A percentile compares a stretch with the other conserved stretches of the same genome.
Conservation (phyloP, 2,888 invertebrate species). For the Acheta domesticus region DNA sequence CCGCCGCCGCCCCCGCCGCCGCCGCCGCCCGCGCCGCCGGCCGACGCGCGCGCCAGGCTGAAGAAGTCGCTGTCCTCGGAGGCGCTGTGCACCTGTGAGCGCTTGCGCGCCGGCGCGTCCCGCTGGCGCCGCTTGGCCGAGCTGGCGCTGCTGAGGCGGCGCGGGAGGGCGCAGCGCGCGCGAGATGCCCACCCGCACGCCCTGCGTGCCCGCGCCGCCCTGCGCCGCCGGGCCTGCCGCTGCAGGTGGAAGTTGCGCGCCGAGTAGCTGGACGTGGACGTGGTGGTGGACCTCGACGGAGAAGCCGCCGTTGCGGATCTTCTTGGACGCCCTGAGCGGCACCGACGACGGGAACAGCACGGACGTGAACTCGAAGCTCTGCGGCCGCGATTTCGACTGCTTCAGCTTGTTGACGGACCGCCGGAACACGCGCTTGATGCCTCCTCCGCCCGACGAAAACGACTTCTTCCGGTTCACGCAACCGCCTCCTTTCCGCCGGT, state of each 20-base stretch:
- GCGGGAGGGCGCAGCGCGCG: not conserved
- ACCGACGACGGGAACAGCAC: conserved; percentile 45
- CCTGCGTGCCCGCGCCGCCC: not conserved
- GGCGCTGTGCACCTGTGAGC: conserved; percentile 47
- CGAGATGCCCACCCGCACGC: not conserved
- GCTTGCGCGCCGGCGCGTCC: not conserved
- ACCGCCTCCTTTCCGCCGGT: conserved; percentile 57
- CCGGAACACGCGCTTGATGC: conserved; percentile 62
- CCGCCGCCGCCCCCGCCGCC: conserved; percentile 39
- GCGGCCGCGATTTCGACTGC: conserved; percentile 34
- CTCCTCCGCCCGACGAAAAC: conserved; percentile 52
- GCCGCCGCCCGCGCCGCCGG: not conserved
- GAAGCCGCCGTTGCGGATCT: conserved; percentile 24
- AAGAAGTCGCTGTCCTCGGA: conserved; percentile 52
- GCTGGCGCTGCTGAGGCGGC: conserved; percentile 36
- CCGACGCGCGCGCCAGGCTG: conserved; percentile 43
- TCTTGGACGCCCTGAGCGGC: conserved; percentile 18
- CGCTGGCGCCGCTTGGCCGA: conserved; percentile 40
- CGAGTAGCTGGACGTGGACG: conserved; percentile 31
- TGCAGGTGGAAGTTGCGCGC: conserved; percentile 18
- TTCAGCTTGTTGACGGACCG: conserved; percentile 46
- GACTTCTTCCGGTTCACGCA: conserved; percentile 49
- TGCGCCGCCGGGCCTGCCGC: not conserved
- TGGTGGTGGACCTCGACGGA: conserved; percentile 28
- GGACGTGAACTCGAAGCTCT: conserved; percentile 47